phyloP scores from a whole-genome alignment of 2,888 invertebrate genomes.

The Callyntrura guangdongensis region DNA sequence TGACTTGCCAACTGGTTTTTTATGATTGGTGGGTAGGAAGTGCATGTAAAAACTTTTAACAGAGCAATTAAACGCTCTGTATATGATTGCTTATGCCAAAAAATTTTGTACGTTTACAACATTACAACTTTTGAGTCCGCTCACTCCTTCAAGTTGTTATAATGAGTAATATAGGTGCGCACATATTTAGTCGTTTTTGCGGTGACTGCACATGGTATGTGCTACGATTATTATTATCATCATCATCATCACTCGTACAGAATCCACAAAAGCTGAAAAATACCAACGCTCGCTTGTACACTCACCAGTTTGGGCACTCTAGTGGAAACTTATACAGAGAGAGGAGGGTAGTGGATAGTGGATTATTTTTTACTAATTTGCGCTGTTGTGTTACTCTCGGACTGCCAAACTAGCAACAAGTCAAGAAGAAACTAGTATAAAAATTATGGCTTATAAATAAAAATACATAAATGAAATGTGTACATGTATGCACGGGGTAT shows the following conservation, averaged over 20 bases:
- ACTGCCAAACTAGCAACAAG: conserved; percentile 69
- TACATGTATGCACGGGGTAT: background rate
- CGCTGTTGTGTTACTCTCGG: conserved; percentile 29
- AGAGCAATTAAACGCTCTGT: conserved; percentile 70
- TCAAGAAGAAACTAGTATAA: conserved; percentile 66
- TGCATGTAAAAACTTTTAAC: conserved; percentile 48
- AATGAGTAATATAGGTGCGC: conserved; percentile 55
- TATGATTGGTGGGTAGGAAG: conserved; percentile 54
- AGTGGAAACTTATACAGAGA: conserved; percentile 63
- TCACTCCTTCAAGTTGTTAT: background rate
- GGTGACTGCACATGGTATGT: conserved; percentile 71
- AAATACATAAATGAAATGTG: conserved; percentile 35
- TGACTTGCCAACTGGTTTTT: conserved; percentile 62
- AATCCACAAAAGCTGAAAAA: background rate
- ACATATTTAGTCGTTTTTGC: conserved; percentile 65
- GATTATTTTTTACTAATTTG: conserved; percentile 58
- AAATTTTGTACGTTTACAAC: conserved; percentile 37
- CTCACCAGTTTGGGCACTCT: conserved; percentile 64
- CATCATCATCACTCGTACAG: background rate
- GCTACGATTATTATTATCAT: background rate
- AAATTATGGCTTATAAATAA: conserved; percentile 71
- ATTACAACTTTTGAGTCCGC: background rate
- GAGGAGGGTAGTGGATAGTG: conserved; percentile 8
- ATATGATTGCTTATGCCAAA: conserved; percentile 67
- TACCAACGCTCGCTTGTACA: background rate